These are phyloP conservation scores for Passer domesticus DNA, from an alignment of 2,113 vertebrate species.

Conservation along the genomic window DNA sequence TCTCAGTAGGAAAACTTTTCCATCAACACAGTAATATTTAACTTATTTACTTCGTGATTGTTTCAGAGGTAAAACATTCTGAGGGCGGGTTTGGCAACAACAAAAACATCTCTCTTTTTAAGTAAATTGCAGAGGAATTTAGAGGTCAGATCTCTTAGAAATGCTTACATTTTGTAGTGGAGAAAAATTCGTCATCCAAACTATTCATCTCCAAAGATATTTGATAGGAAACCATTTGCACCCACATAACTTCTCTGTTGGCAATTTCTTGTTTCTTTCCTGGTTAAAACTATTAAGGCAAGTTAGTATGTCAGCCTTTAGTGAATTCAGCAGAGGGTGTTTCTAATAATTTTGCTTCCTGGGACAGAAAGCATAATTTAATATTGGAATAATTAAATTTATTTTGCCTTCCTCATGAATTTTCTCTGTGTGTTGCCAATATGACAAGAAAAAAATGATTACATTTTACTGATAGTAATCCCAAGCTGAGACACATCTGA, in stretches of 20 bases:
- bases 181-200: constrained; percentile 60
- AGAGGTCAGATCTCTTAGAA: neutral
- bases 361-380: neutral
- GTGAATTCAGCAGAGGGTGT: neutral
- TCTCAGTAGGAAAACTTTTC: neutral
- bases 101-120: constrained; percentile 21
- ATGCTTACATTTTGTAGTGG: constrained; percentile 49
- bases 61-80: neutral
- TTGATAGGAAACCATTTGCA: constrained; percentile 59
- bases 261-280: constrained; percentile 27
- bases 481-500: neutral
- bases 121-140: constrained; percentile 14
- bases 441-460: neutral
- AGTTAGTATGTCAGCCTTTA: neutral
- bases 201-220: constrained; percentile 52
- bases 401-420: neutral
- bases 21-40: neutral
- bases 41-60: neutral
- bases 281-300: neutral
- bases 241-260: constrained; percentile 50
- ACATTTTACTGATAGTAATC: neutral
- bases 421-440: neutral
- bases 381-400: neutral
- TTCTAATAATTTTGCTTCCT: neutral
- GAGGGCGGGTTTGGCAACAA: neutral